Percentiles rank a stretch among this genome's conserved stretches.
These are phyloP conservation scores for Reticulitermes speratus DNA, from an alignment of 1,140 invertebrate species.

Conservation along the genomic window DNA sequence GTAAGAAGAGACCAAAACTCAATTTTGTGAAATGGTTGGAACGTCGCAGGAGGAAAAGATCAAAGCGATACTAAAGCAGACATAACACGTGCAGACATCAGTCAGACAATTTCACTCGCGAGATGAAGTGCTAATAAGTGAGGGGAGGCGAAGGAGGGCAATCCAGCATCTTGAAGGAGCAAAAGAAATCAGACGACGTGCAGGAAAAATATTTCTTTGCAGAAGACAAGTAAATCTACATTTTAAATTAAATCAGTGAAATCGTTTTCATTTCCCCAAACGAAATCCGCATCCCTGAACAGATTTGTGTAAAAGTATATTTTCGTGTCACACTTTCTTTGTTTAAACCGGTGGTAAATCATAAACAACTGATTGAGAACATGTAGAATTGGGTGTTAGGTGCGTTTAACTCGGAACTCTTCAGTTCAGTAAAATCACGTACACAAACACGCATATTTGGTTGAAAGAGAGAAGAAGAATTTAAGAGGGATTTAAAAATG, in stretches of 20 bases:
- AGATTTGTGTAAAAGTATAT: background rate
- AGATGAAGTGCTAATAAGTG: slow-evolving; percentile 27
- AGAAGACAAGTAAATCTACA: slow-evolving; percentile 16
- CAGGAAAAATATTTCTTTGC: background rate
- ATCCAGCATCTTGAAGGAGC: background rate
- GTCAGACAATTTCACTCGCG: slow-evolving; percentile 29
- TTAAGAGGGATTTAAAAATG: background rate
- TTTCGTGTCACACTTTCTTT: background rate
- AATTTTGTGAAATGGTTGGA: slow-evolving; percentile 25
- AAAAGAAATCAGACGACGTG: background rate
- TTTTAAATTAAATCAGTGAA: slow-evolving; percentile 24
- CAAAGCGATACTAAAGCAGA: slow-evolving; percentile 24
- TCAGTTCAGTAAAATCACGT: too few species aligned
- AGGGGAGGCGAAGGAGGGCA: background rate
- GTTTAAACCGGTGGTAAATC: background rate
- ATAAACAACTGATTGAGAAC: background rate
- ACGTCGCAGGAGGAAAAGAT: slow-evolving; percentile 13
- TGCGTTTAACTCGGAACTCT: background rate
- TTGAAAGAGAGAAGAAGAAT: background rate
- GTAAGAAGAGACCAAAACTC: slow-evolving; percentile 23
- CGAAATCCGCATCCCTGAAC: background rate
- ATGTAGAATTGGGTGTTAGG: background rate
- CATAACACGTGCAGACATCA: slow-evolving; percentile 28
- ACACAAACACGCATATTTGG: too few species aligned
- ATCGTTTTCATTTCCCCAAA: slow-evolving; percentile 24